Percentiles rank a stretch among this genome's conserved stretches.
These are phyloP conservation scores for Leuciscus idus DNA, from an alignment of 2,113 vertebrate species.

Conservation along the genomic window DNA sequence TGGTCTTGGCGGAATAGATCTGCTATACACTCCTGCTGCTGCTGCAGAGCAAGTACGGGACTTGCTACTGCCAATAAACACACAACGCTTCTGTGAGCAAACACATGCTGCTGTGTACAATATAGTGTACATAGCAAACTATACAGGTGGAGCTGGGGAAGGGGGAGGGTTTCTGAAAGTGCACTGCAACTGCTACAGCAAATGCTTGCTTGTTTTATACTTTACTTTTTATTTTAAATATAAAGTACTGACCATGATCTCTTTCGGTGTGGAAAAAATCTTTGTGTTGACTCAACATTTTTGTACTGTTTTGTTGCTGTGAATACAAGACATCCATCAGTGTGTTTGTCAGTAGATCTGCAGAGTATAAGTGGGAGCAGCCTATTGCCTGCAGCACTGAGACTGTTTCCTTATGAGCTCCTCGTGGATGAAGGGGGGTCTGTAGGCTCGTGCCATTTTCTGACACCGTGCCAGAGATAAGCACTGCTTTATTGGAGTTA, in stretches of 20 bases:
- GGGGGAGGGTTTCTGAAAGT: too few relatives aligned
- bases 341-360: background rate
- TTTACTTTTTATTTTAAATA: background rate
- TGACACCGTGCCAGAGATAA: conserved; percentile 26
- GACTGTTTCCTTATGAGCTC: background rate
- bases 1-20: too few relatives aligned
- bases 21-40: too few relatives aligned
- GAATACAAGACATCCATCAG: background rate
- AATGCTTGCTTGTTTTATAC: background rate
- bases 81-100: too few relatives aligned
- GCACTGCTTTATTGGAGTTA: conserved; percentile 22
- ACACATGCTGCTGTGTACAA: too few relatives aligned
- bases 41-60: too few relatives aligned
- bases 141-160: too few relatives aligned
- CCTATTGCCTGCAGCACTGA: conserved; percentile 20
- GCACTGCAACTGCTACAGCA: too few relatives aligned
- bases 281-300: conserved; percentile 39
- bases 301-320: conserved; percentile 4
- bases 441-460: conserved; percentile 25
- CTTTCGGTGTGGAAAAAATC: conserved; percentile 7
- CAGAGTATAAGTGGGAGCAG: background rate
- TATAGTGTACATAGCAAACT: too few relatives aligned
- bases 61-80: too few relatives aligned
- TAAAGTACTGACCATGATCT: background rate
- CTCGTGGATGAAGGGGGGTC: background rate